phyloP scores from a whole-genome alignment of 1,140 invertebrate species.

The Anoplophora glabripennis region DNA sequence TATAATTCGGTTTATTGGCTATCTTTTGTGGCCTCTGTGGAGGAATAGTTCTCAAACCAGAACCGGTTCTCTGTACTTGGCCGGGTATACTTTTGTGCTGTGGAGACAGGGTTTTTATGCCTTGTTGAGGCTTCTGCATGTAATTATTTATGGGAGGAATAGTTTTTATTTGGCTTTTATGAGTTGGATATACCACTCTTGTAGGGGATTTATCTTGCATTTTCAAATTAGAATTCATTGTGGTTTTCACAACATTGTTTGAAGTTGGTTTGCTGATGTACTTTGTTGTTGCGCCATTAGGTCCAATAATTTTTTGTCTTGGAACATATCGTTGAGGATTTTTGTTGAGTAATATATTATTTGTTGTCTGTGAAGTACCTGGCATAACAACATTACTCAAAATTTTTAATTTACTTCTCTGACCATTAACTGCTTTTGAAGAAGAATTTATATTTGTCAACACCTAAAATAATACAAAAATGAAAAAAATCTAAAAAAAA shows the following conservation, averaged over 20 bases:
- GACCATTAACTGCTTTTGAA: conserved; percentile 42
- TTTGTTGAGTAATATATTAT: conserved; percentile 40
- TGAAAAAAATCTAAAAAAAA: neutral
- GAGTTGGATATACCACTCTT: conserved; percentile 32
- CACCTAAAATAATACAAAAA: conserved; percentile 2
- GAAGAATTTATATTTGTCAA: conserved; percentile 1
- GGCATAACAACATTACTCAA: conserved; percentile 44
- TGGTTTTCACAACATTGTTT: conserved; percentile 24
- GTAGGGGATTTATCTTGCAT: conserved; percentile 17
- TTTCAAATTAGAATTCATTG: conserved; percentile 17
- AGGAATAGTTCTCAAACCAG: conserved; percentile 44
- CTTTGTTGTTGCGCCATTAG: conserved; percentile 27
- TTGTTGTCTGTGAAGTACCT: conserved; percentile 27
- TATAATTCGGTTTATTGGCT: conserved; percentile 44
- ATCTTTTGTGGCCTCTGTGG: conserved; percentile 40
- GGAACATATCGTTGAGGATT: conserved; percentile 21
- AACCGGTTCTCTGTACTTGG: conserved; percentile 38
- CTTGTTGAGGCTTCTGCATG: conserved; percentile 25
- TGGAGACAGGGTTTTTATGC: conserved; percentile 42
- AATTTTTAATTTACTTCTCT: conserved; percentile 47
- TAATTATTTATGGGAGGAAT: conserved; percentile 34
- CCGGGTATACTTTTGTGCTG: conserved; percentile 34
- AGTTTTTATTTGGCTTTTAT: conserved; percentile 41
- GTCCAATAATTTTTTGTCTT: conserved; percentile 29
- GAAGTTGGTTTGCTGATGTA: conserved; percentile 30